These are phyloP conservation scores for Baronia brevicornis DNA, from an alignment of 2,888 invertebrate genomes.

Conservation along the genomic window DNA sequence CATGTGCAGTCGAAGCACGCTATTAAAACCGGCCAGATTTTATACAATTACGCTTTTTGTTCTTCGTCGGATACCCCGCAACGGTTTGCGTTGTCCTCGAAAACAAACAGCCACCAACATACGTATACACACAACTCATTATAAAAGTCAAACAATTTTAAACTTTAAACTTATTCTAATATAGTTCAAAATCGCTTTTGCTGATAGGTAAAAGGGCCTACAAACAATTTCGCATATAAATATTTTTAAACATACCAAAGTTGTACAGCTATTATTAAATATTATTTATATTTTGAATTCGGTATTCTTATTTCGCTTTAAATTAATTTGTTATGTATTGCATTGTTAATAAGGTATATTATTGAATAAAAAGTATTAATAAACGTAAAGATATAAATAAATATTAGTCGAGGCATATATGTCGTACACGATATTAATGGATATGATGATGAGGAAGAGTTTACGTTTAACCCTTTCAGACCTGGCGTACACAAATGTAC, in stretches of 20 bases:
- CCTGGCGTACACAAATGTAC: too few species aligned
- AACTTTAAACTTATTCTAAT: not conserved
- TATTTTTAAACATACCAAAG: not conserved
- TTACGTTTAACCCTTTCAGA: too few species aligned
- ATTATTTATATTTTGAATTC: constrained; percentile 1
- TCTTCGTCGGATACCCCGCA: constrained; percentile 30
- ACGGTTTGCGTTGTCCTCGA: constrained; percentile 30
- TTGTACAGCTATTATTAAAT: constrained; percentile 1
- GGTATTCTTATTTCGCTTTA: constrained; percentile 7
- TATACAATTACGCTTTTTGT: constrained; percentile 36
- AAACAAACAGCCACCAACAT: constrained; percentile 24
- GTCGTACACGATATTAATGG: too few species aligned
- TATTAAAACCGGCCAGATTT: constrained; percentile 36
- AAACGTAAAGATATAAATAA: too few species aligned
- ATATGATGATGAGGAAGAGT: too few species aligned
- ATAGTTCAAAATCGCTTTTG: too few species aligned
- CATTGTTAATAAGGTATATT: too few species aligned
- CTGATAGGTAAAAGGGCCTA: too few species aligned
- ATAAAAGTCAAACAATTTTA: not conserved
- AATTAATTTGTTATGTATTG: too few species aligned
- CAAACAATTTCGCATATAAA: constrained; percentile 1
- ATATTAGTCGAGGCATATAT: too few species aligned
- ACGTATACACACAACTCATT: constrained; percentile 8
- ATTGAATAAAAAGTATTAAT: too few species aligned
- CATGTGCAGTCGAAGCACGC: constrained; percentile 26